Percentiles rank a stretch among this genome's conserved stretches.
Evolutionary conservation across 2,113 vertebrate species (phyloP).

Genomic region (Osmerus eperlanus): DNA sequence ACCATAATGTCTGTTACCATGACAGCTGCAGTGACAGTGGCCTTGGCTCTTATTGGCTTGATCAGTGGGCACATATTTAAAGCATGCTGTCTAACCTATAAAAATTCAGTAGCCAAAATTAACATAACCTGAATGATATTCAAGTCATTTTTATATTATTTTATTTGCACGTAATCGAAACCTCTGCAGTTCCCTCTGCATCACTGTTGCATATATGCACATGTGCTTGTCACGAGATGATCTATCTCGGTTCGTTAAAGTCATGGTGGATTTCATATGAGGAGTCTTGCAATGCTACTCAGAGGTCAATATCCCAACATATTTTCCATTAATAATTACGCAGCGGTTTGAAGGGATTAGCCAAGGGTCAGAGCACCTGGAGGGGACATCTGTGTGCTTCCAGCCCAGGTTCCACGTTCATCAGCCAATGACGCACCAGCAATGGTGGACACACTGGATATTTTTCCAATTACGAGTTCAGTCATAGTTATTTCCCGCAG

Average conservation of each 20-base stretch:
- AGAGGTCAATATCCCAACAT: slow-evolving; percentile 38
- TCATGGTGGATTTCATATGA: slow-evolving; percentile 38
- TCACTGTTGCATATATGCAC: slow-evolving; percentile 19
- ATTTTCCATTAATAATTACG: slow-evolving; percentile 49
- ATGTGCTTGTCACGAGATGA: slow-evolving; percentile 32
- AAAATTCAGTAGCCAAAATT: background rate
- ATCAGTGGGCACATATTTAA: background rate
- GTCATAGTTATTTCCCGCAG: too few species aligned
- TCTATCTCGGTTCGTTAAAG: slow-evolving; percentile 48
- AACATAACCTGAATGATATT: background rate
- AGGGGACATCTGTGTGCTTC: slow-evolving; percentile 25
- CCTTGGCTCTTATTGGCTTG: background rate
- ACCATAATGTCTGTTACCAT: slow-evolving; percentile 33
- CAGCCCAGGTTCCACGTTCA: background rate
- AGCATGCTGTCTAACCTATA: background rate
- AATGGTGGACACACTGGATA: too few species aligned
- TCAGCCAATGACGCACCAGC: too few species aligned
- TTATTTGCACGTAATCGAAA: background rate
- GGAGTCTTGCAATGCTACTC: slow-evolving; percentile 30
- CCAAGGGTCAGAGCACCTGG: slow-evolving; percentile 30
- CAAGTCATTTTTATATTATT: background rate
- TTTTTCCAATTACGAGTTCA: too few species aligned
- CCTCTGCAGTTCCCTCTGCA: slow-evolving; percentile 3
- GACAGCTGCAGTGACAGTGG: slow-evolving; percentile 8
- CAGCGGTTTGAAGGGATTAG: slow-evolving; percentile 29